These are phyloP conservation scores for Aphidius gifuensis DNA, from an alignment of 1,140 invertebrate species.

Conservation along the genomic window DNA sequence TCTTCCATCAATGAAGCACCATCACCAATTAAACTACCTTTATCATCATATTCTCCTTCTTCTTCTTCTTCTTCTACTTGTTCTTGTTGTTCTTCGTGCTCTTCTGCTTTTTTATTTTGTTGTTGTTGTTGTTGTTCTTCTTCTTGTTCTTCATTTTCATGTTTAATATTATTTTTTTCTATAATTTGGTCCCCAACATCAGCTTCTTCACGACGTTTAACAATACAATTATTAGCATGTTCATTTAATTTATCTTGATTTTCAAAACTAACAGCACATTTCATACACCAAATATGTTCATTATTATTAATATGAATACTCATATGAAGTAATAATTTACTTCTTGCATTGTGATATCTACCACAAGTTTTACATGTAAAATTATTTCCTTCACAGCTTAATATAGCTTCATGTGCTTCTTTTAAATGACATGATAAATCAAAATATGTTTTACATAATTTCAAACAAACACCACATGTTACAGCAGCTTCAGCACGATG, in stretches of 20 bases:
- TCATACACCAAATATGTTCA: conserved; percentile 41
- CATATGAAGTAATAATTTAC: conserved; percentile 60
- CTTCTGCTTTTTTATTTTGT: no score
- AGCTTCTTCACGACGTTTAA: conserved; percentile 30
- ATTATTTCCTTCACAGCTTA: conserved; percentile 59
- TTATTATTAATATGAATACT: conserved; percentile 59
- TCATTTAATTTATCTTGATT: conserved; percentile 43
- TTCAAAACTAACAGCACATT: conserved; percentile 44
- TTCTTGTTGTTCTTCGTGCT: conserved; percentile 18
- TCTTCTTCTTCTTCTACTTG: conserved; percentile 31
- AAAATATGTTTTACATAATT: conserved; percentile 56
- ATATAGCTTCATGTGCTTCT: conserved; percentile 53
- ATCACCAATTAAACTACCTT: conserved; percentile 40
- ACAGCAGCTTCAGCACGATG: conserved; percentile 60
- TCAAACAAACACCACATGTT: conserved; percentile 62
- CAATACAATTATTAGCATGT: conserved; percentile 40
- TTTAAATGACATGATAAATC: conserved; percentile 57
- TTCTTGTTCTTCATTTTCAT: conserved; percentile 32
- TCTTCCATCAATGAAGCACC: conserved; percentile 31
- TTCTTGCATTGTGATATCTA: conserved; percentile 61
- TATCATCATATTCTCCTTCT: conserved; percentile 15
- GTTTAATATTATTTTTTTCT: conserved; percentile 31
- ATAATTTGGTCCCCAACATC: conserved; percentile 28
- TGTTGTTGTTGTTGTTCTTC: conserved; percentile 22
- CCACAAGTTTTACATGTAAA: conserved; percentile 63